Percentiles rank a stretch among this genome's conserved stretches.
Conservation (phyloP, 2,113 vertebrate species). For the Tonatia bakeri region DNA sequence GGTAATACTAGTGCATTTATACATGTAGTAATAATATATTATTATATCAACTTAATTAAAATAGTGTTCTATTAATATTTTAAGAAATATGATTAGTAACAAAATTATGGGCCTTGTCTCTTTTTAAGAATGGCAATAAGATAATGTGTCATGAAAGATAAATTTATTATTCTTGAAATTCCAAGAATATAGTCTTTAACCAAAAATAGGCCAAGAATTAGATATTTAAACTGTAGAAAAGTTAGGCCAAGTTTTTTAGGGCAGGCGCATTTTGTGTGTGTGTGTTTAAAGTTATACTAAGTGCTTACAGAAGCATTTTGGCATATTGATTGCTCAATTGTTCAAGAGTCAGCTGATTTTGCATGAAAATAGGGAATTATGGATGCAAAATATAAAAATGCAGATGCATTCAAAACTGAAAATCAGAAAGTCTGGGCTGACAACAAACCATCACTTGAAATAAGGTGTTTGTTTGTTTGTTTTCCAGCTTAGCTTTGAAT, state of each 20-base stretch:
- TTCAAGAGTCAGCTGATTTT: neutral
- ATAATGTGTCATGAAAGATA: neutral
- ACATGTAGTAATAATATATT: neutral
- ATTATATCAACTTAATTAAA: neutral
- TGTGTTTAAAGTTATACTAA: neutral
- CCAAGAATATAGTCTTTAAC: neutral
- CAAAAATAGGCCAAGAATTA: neutral
- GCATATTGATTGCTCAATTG: neutral
- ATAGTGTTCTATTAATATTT: neutral
- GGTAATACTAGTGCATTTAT: neutral
- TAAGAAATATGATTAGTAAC: neutral
- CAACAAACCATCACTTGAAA: constrained; percentile 4
- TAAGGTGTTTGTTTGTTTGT: neutral
- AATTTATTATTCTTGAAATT: neutral
- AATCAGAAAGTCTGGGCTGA: neutral
- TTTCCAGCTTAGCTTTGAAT: neutral
- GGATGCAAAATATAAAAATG: neutral
- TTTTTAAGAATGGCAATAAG: neutral
- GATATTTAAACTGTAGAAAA: neutral
- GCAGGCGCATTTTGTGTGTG: neutral
- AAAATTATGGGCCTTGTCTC: neutral
- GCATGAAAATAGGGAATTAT: neutral
- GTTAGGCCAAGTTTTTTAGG: neutral
- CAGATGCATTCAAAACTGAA: neutral
- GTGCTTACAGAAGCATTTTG: neutral